phyloP scores from a whole-genome alignment of 2,113 vertebrate species.

The Saccopteryx bilineata region DNA sequence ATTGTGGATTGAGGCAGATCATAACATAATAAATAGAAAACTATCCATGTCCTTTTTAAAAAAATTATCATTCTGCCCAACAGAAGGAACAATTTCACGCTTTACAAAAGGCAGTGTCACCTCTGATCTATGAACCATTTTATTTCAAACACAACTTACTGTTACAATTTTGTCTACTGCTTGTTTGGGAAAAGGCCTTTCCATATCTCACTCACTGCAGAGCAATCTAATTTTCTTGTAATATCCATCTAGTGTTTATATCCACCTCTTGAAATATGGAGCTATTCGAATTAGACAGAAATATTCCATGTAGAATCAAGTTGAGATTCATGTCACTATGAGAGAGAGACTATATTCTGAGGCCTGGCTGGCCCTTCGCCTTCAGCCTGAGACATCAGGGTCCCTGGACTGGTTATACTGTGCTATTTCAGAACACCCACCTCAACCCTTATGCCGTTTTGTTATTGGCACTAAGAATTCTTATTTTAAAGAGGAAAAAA shows the following conservation, averaged over 20 bases:
- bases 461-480: not conserved
- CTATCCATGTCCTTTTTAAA: not conserved
- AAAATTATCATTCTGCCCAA: not conserved
- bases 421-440: not conserved
- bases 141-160: constrained; percentile 60
- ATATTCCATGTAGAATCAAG: constrained; percentile 43
- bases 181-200: constrained; percentile 49
- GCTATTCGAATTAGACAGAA: constrained; percentile 64
- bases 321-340: not conserved
- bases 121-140: constrained; percentile 56
- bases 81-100: constrained; percentile 44
- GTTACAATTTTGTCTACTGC: constrained; percentile 46
- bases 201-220: constrained; percentile 24
- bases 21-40: constrained; percentile 37
- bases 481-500: not conserved
- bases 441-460: not conserved
- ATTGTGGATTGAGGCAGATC: not conserved
- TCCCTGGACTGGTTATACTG: not conserved
- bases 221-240: constrained; percentile 64
- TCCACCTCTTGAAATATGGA: constrained; percentile 59
- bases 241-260: constrained; percentile 68
- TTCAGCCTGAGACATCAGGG: not conserved
- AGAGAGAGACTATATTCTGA: not conserved
- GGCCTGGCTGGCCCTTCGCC: not conserved
- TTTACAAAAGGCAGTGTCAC: constrained; percentile 22